Conservation (phyloP, 2,113 vertebrate species). For the Heteronetta atricapilla region DNA sequence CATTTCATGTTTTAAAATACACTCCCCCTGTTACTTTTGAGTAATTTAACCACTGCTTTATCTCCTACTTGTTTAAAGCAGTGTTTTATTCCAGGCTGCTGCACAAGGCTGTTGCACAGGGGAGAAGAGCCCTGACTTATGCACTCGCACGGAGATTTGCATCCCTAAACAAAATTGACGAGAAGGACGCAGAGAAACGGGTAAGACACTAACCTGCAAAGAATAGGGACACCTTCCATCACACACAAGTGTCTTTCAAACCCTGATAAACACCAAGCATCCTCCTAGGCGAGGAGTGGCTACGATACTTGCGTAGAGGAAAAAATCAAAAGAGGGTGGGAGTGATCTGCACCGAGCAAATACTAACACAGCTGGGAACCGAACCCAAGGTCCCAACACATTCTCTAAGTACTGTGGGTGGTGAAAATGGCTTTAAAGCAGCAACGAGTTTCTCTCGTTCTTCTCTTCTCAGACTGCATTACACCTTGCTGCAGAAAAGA, state of each 20-base stretch:
- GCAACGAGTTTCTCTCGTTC: neutral
- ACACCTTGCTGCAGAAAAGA: slow-evolving; percentile 83
- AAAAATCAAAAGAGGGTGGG: neutral
- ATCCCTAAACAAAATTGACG: slow-evolving; percentile 73
- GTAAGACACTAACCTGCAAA: slow-evolving; percentile 56
- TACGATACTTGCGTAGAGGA: neutral
- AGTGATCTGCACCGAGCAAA: neutral
- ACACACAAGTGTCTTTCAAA: neutral
- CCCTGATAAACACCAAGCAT: neutral
- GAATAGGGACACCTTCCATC: neutral
- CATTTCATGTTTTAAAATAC: neutral
- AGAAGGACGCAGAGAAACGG: slow-evolving; percentile 80
- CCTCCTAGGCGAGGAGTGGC: neutral
- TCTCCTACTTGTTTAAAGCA: neutral
- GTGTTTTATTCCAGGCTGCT: slow-evolving; percentile 71
- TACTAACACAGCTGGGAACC: neutral
- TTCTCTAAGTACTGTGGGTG: too few species aligned
- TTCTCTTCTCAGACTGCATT: slow-evolving; percentile 79
- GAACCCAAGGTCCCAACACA: neutral
- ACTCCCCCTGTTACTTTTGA: neutral
- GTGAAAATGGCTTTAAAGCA: neutral
- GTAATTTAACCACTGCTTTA: neutral
- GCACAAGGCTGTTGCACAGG: slow-evolving; percentile 79
- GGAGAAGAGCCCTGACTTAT: slow-evolving; percentile 79
- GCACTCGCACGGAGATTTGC: slow-evolving; percentile 79